Evolutionary conservation across 2,797 vertebrate species (phyloP).

Genomic region (Onychomys leucogaster): DNA sequence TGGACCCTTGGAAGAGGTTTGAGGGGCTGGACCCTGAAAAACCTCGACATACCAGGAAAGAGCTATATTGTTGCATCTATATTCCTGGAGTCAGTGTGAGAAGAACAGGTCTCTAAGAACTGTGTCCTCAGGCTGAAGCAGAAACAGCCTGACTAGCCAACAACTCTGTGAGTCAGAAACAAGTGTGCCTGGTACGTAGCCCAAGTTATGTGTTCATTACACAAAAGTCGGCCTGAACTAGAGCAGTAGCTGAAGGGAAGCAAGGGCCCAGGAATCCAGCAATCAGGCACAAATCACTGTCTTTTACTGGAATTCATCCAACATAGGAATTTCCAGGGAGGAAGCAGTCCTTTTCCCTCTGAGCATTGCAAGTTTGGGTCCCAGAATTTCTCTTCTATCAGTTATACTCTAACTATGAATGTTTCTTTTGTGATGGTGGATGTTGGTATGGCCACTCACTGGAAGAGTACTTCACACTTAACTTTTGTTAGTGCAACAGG

Average conservation of each 20-base stretch:
- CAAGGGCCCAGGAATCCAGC: not conserved
- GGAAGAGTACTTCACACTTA: not conserved
- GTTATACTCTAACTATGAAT: not conserved
- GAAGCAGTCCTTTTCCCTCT: not conserved
- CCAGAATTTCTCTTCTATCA: not conserved
- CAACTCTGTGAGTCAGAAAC: not conserved
- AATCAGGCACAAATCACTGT: not conserved
- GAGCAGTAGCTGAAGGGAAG: not conserved
- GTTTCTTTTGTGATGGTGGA: not conserved
- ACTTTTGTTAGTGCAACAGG: slow-evolving; percentile 21
- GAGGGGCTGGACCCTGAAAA: no score
- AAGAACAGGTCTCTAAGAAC: not conserved
- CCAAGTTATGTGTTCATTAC: not conserved
- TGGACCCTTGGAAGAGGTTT: no score
- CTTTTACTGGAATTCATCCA: not conserved
- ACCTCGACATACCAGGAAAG: not conserved
- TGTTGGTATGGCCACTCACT: not conserved
- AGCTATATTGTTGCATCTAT: not conserved
- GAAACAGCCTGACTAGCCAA: not conserved
- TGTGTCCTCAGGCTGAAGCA: not conserved
- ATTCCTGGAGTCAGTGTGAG: not conserved
- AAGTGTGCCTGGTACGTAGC: not conserved
- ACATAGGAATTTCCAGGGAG: not conserved
- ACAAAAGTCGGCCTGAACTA: not conserved
- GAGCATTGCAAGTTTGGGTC: not conserved